A percentile compares a stretch with the other conserved stretches of the same genome.
Conservation (phyloP, 2,113 vertebrate species). For the Macrotus californicus region DNA sequence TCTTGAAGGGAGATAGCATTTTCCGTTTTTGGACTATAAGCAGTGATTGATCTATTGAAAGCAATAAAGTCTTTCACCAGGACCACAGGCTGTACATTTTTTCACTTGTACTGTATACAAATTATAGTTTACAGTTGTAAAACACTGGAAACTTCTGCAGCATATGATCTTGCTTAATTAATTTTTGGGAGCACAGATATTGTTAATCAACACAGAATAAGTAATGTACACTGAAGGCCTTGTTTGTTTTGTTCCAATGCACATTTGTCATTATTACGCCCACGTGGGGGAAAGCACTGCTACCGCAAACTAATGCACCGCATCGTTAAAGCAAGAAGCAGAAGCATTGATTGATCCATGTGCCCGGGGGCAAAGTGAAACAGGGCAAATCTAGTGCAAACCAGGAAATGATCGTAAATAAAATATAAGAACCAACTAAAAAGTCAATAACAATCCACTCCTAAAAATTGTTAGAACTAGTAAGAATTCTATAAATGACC, state of each 20-base stretch:
- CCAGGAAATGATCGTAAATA: not conserved
- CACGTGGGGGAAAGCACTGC: not conserved
- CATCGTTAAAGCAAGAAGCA: not conserved
- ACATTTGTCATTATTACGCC: not conserved
- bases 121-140: not conserved
- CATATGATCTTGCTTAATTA: not conserved
- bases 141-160: not conserved
- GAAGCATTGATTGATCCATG: not conserved
- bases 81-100: not conserved
- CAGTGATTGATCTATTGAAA: not conserved
- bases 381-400: not conserved
- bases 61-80: not conserved
- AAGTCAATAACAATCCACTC: not conserved
- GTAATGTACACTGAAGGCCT: not conserved
- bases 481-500: not conserved
- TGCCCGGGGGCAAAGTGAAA: not conserved
- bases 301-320: not conserved
- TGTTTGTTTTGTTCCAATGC: conserved; percentile 1
- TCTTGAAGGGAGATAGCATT: not conserved
- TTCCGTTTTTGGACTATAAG: not conserved
- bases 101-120: not conserved
- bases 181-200: not conserved
- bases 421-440: not conserved
- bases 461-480: not conserved
- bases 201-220: not conserved